Evolutionary conservation across 2,888 invertebrate genomes (phyloP).

Genomic region (Epinotia brunnichana): DNA sequence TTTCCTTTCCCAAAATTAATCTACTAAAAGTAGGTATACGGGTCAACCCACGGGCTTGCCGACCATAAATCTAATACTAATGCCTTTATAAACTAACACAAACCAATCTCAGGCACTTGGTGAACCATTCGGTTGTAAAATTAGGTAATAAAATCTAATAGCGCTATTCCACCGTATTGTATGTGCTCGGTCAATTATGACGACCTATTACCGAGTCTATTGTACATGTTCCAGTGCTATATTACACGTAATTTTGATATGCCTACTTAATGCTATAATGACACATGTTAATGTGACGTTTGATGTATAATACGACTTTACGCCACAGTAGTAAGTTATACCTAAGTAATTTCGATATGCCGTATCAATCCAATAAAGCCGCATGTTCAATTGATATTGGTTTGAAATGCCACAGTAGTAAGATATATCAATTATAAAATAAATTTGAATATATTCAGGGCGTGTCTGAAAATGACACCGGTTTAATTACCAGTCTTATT

Average conservation of each 20-base stretch:
- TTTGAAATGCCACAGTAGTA: too few relatives aligned
- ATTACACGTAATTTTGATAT: conserved; percentile 14
- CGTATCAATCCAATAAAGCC: not conserved
- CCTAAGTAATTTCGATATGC: not conserved
- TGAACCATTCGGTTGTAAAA: conserved; percentile 45
- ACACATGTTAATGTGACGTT: not conserved
- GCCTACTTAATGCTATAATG: not conserved
- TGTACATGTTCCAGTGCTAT: conserved; percentile 17
- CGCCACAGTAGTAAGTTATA: not conserved
- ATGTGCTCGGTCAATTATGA: conserved; percentile 41
- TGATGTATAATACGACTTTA: not conserved
- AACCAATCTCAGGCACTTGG: conserved; percentile 18
- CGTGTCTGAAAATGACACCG: too few relatives aligned
- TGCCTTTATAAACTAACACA: conserved; percentile 1
- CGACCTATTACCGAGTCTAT: conserved; percentile 22
- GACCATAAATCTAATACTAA: not conserved
- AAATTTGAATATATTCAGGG: too few relatives aligned
- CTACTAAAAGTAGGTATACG: not conserved
- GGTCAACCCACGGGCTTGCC: not conserved
- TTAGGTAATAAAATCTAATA: conserved; percentile 49
- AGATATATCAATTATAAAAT: too few relatives aligned
- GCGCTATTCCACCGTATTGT: conserved; percentile 40
- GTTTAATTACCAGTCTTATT: too few relatives aligned
- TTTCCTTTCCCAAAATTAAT: not conserved
- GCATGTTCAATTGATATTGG: too few relatives aligned